Conservation (phyloP, 2,888 invertebrate species). For the Lamellibrachia columna region DNA sequence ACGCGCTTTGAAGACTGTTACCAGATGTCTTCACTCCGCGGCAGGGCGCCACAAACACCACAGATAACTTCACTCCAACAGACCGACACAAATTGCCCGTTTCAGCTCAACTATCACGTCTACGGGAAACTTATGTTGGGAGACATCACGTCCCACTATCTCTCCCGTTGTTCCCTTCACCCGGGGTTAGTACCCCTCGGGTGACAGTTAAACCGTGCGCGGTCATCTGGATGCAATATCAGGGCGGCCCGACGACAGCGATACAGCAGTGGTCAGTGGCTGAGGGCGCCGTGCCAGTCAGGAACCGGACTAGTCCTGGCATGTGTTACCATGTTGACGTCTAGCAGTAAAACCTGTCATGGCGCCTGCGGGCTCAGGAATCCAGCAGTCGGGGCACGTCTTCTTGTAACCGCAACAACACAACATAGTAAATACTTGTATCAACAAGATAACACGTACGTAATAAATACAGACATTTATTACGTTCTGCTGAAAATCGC, state of each 20-base stretch:
- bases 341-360: background rate
- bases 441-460: background rate
- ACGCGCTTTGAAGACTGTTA: background rate
- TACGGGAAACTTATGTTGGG: background rate
- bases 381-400: background rate
- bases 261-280: background rate
- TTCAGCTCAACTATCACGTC: background rate
- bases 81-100: background rate
- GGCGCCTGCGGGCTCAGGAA: background rate
- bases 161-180: background rate
- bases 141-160: background rate
- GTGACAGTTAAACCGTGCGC: background rate
- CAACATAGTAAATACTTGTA: too few relatives aligned
- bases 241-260: background rate
- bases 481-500: background rate
- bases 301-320: background rate
- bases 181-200: background rate
- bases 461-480: background rate
- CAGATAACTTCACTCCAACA: background rate
- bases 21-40: background rate
- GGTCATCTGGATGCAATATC: slow-evolving; percentile 11
- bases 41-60: background rate
- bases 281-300: background rate
- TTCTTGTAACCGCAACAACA: background rate
- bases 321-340: background rate